Evolutionary conservation across 2,113 vertebrate genomes (phyloP).

Genomic region (Mustela nigripes): DNA sequence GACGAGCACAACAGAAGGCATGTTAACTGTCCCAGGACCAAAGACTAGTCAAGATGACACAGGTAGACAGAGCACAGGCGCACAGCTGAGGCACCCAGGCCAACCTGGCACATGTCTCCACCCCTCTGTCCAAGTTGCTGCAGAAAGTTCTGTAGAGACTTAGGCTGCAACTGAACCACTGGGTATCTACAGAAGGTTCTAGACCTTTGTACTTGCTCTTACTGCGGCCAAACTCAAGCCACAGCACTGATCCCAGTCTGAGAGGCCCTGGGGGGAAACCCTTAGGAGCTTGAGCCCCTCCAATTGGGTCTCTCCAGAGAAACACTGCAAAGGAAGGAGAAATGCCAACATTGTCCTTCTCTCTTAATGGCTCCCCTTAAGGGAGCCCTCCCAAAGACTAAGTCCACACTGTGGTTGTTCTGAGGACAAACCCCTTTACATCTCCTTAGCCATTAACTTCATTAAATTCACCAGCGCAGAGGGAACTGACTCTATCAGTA

Average conservation of each 20-base stretch:
- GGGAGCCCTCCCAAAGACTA: not conserved
- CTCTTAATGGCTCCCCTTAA: not conserved
- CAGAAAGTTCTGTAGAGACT: not conserved
- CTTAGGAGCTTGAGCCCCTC: not conserved
- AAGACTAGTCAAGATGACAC: not conserved
- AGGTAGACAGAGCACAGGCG: not conserved
- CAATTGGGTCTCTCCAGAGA: not conserved
- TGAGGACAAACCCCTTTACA: not conserved
- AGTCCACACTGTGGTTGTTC: not conserved
- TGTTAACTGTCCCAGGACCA: not conserved
- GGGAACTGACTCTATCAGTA: not conserved
- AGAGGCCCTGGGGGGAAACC: not conserved
- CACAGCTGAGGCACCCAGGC: not conserved
- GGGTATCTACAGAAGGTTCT: not conserved
- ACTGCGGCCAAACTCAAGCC: not conserved
- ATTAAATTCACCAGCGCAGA: not conserved
- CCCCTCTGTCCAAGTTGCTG: not conserved
- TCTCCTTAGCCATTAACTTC: not conserved
- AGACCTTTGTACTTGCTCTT: not conserved
- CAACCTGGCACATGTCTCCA: not conserved
- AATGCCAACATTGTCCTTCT: not conserved
- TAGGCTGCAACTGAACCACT: not conserved
- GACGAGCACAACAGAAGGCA: rapidly evolving
- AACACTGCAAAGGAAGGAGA: not conserved
- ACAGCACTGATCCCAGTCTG: not conserved